A percentile compares a stretch with the other conserved stretches of the same genome.
Evolutionary conservation across 2,113 vertebrate genomes (phyloP).

Genomic region (Calyptomena viridis): DNA sequence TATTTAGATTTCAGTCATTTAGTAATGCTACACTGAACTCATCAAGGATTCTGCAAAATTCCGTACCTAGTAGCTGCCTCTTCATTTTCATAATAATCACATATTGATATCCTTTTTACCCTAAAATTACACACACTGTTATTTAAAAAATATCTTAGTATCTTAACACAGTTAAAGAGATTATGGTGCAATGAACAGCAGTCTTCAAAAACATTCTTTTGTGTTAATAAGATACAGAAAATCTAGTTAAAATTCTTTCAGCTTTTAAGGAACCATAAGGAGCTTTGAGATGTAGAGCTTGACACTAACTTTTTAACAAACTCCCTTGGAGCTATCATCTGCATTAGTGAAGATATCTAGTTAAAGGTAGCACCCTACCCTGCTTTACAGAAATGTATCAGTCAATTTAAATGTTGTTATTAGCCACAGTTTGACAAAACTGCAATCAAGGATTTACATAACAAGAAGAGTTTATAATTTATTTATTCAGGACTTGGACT

Average conservation of each 20-base stretch:
- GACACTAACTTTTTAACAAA: constrained; percentile 69
- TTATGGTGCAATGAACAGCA: constrained; percentile 72
- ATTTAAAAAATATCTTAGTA: constrained; percentile 66
- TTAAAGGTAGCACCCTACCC: constrained; percentile 67
- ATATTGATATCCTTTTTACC: constrained; percentile 66
- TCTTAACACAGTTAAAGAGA: constrained; percentile 77
- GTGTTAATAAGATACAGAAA: constrained; percentile 70
- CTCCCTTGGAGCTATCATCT: constrained; percentile 68
- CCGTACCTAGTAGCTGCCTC: constrained; percentile 68
- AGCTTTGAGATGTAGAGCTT: constrained; percentile 74
- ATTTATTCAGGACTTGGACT: background rate
- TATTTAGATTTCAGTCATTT: constrained; percentile 82
- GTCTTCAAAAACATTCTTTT: constrained; percentile 69
- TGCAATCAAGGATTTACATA: constrained; percentile 68
- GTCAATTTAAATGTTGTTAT: constrained; percentile 58
- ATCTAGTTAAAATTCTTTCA: constrained; percentile 75
- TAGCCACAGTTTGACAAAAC: constrained; percentile 61
- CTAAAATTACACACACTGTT: constrained; percentile 65
- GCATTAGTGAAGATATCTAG: constrained; percentile 70
- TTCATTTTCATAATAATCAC: constrained; percentile 78
- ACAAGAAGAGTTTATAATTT: constrained; percentile 35
- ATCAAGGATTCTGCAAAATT: constrained; percentile 74
- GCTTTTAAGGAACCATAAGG: constrained; percentile 75
- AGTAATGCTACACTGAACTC: constrained; percentile 78
- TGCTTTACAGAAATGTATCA: constrained; percentile 48